Percentiles rank a stretch among this genome's conserved stretches.
Conservation (phyloP, 2,113 vertebrate species). For the Benitochromis conjunctus region DNA sequence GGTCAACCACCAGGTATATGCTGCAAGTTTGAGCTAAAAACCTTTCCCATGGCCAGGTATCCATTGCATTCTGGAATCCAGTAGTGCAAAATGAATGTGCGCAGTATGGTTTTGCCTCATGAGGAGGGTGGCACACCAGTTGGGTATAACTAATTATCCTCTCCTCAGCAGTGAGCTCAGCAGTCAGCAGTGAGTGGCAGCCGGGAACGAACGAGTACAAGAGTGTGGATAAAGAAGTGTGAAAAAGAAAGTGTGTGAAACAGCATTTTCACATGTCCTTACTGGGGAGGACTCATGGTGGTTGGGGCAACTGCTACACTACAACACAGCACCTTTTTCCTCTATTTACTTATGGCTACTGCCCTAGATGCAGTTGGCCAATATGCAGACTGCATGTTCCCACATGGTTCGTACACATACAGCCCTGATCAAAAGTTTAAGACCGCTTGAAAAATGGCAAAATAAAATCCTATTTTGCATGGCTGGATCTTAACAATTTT, state of each 20-base stretch:
- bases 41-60: neutral
- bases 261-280: neutral
- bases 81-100: neutral
- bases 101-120: neutral
- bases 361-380: neutral
- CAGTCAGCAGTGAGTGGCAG: neutral
- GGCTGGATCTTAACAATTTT: no score
- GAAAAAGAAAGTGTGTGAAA: neutral
- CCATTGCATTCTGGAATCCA: neutral
- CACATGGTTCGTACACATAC: no score
- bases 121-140: neutral
- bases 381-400: neutral
- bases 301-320: neutral
- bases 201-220: neutral
- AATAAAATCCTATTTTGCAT: no score
- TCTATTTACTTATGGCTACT: neutral
- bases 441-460: no score
- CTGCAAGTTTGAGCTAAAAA: neutral
- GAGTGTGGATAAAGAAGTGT: neutral
- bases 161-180: neutral
- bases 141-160: neutral
- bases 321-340: neutral
- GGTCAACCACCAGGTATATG: neutral
- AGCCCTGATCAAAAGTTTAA: no score
- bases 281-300: neutral